Evolutionary conservation across 2,113 vertebrate genomes (phyloP).

Genomic region (Phocoena phocoena): DNA sequence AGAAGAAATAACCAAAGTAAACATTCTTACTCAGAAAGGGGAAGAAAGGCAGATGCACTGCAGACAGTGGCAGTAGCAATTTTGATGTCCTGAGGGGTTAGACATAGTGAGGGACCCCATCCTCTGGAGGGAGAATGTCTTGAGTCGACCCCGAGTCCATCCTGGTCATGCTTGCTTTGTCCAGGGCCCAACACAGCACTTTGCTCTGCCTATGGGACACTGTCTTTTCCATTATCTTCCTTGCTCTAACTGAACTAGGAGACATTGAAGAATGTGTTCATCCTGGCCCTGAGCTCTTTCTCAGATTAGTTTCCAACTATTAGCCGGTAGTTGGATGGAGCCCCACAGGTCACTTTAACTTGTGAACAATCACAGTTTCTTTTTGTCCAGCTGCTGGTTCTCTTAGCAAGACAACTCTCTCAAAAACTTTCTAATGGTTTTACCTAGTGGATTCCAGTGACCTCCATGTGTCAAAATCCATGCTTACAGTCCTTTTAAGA

Average conservation of each 20-base stretch:
- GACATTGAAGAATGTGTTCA: not conserved
- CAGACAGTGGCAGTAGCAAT: not conserved
- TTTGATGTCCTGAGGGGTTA: not conserved
- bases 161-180: not conserved
- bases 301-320: not conserved
- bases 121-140: not conserved
- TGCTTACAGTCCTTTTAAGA: not conserved
- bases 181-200: rapidly evolving
- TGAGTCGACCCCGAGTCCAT: not conserved
- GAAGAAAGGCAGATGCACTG: not conserved
- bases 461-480: not conserved
- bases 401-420: not conserved
- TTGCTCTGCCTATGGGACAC: not conserved
- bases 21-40: not conserved
- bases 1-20: not conserved
- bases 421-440: not conserved
- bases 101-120: rapidly evolving
- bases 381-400: not conserved
- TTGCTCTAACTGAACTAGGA: not conserved
- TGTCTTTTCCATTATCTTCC: not conserved
- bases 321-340: not conserved
- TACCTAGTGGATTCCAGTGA: not conserved
- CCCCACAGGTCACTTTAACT: not conserved
- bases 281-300: not conserved
- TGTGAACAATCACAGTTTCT: not conserved